These are phyloP conservation scores for Bilobella aurantiaca DNA, from an alignment of 1,140 invertebrate species.

Conservation along the genomic window DNA sequence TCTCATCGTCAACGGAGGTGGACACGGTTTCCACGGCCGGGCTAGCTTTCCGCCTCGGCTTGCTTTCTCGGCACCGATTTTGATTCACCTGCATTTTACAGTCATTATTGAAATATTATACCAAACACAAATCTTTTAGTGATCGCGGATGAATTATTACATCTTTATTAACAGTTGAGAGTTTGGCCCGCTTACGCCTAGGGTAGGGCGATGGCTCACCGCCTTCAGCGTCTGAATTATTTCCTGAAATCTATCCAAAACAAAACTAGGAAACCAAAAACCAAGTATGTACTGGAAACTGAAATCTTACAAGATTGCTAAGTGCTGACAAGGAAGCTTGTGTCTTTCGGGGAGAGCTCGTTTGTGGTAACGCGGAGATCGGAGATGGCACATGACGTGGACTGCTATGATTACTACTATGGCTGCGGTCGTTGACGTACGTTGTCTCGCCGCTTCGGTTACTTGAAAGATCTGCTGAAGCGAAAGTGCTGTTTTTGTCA, in stretches of 20 bases:
- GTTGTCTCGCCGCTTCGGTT: neutral
- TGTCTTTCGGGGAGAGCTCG: neutral
- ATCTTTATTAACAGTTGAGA: constrained; percentile 22
- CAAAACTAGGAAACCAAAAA: too few relatives aligned
- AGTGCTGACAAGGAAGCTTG: neutral
- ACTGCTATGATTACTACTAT: neutral
- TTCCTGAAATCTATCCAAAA: neutral
- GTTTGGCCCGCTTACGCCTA: constrained; percentile 18
- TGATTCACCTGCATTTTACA: constrained; percentile 12
- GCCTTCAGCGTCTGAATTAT: neutral
- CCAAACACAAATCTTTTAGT: too few relatives aligned
- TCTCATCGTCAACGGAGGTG: constrained; percentile 1
- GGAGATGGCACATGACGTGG: neutral
- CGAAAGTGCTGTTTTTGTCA: constrained; percentile 7
- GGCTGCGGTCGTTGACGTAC: neutral
- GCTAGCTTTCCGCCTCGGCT: neutral
- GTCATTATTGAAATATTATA: neutral
- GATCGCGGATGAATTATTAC: constrained; percentile 17
- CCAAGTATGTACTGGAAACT: neutral
- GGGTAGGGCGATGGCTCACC: constrained; percentile 19
- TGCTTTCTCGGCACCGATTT: constrained; percentile 4
- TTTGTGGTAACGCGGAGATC: constrained; percentile 4
- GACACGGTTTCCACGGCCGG: neutral
- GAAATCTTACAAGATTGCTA: neutral
- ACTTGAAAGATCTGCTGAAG: constrained; percentile 6